A percentile compares a stretch with the other conserved stretches of the same genome.
These are phyloP conservation scores for Glaucopsyche alexis DNA, from an alignment of 2,888 invertebrate species.

Conservation along the genomic window DNA sequence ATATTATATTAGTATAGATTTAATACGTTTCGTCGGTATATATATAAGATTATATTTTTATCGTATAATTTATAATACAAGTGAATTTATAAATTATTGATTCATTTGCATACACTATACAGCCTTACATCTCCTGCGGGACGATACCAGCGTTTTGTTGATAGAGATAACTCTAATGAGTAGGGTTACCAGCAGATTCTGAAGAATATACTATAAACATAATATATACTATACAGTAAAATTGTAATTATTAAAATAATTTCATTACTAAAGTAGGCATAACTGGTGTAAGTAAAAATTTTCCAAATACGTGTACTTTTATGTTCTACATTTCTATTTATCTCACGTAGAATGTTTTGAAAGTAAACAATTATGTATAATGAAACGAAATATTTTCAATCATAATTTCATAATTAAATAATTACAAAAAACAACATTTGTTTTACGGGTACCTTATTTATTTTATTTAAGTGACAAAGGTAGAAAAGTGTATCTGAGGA, in stretches of 20 bases:
- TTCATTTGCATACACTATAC: conserved; percentile 10
- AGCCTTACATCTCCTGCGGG: background rate
- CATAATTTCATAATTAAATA: too few species aligned
- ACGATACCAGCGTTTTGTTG: conserved; percentile 1
- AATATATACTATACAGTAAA: background rate
- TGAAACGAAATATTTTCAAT: background rate
- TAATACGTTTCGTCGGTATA: too few species aligned
- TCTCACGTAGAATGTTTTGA: background rate
- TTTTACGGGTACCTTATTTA: too few species aligned
- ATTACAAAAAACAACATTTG: too few species aligned
- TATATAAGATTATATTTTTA: background rate
- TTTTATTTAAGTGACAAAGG: too few species aligned
- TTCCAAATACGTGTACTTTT: background rate
- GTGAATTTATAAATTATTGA: conserved; percentile 13
- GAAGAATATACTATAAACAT: background rate
- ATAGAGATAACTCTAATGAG: background rate
- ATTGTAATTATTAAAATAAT: background rate
- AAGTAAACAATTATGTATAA: background rate
- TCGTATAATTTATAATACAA: conserved; percentile 6
- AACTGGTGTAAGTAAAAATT: background rate
- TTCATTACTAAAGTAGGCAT: background rate
- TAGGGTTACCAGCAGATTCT: background rate
- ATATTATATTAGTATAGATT: too few species aligned
- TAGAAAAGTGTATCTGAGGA: too few species aligned
- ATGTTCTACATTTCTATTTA: background rate